Evolutionary conservation across 2,113 vertebrate species (phyloP).

Genomic region (Irena cyanogastra): DNA sequence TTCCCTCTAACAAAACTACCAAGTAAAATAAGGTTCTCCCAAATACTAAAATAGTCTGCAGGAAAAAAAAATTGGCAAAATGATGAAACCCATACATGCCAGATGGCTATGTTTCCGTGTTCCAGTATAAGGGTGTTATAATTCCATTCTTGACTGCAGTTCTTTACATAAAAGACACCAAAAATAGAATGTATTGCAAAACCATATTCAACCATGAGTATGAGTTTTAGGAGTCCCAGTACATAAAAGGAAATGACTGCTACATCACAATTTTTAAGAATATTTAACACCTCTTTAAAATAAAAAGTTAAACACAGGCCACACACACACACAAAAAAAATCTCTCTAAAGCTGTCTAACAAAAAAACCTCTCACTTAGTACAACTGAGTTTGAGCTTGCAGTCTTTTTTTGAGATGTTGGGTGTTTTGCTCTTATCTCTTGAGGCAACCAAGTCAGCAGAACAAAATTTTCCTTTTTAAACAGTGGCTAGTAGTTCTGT

Average conservation of each 20-base stretch:
- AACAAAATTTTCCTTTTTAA: background rate
- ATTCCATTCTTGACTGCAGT: slow-evolving; percentile 1
- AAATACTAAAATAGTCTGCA: slow-evolving; percentile 3
- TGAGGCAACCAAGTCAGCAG: background rate
- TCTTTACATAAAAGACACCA: slow-evolving; percentile 16
- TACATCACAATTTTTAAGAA: background rate
- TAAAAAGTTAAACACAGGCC: background rate
- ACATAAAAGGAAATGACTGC: background rate
- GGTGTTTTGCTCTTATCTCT: background rate
- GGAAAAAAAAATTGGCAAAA: slow-evolving; percentile 22
- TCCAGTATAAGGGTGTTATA: background rate
- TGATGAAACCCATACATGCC: background rate
- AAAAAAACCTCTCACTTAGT: background rate
- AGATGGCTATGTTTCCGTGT: slow-evolving; percentile 24
- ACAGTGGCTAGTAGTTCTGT: background rate
- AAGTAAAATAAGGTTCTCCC: slow-evolving; percentile 3
- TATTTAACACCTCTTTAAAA: background rate
- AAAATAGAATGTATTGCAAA: background rate
- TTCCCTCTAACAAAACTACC: slow-evolving; percentile 1
- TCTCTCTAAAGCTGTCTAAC: background rate
- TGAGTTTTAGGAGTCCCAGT: background rate
- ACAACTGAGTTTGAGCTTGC: background rate
- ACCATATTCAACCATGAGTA: background rate
- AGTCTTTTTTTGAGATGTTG: background rate
- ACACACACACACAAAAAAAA: background rate